phyloP scores from a whole-genome alignment of 2,888 invertebrate genomes.

The Allacma fusca region DNA sequence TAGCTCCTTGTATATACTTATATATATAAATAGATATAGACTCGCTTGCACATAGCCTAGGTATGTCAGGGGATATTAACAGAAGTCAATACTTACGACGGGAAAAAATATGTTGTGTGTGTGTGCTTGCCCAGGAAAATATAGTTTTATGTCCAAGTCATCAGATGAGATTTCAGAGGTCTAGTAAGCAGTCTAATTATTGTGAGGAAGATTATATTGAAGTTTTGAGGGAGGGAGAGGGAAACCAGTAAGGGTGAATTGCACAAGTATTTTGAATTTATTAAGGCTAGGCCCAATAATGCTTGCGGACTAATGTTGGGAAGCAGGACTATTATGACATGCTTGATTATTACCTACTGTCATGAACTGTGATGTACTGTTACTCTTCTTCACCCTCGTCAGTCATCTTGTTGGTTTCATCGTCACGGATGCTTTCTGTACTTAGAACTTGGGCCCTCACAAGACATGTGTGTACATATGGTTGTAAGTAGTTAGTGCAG shows the following conservation, averaged over 20 bases:
- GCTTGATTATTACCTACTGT: slow-evolving; percentile 12
- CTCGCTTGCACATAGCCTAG: too few species aligned
- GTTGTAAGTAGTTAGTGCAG: too few species aligned
- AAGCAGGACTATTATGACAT: slow-evolving; percentile 11
- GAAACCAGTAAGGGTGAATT: slow-evolving; percentile 6
- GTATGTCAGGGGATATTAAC: too few species aligned
- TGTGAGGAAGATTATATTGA: background rate
- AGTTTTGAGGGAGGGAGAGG: background rate
- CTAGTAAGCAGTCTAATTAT: background rate
- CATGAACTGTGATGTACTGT: slow-evolving; percentile 6
- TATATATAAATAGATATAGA: too few species aligned
- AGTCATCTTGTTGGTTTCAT: background rate
- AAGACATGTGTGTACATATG: too few species aligned
- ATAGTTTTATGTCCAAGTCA: too few species aligned
- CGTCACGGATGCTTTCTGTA: too few species aligned
- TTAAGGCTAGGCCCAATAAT: slow-evolving; percentile 16
- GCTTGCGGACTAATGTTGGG: slow-evolving; percentile 10
- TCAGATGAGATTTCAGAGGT: too few species aligned
- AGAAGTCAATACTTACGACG: too few species aligned
- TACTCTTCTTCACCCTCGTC: slow-evolving; percentile 7
- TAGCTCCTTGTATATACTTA: background rate
- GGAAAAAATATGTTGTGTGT: too few species aligned
- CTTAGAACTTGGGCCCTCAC: too few species aligned
- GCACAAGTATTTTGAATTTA: slow-evolving; percentile 16
- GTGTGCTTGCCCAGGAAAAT: too few species aligned